phyloP scores from a whole-genome alignment of 2,888 invertebrate species.

The Dicycla oo region DNA sequence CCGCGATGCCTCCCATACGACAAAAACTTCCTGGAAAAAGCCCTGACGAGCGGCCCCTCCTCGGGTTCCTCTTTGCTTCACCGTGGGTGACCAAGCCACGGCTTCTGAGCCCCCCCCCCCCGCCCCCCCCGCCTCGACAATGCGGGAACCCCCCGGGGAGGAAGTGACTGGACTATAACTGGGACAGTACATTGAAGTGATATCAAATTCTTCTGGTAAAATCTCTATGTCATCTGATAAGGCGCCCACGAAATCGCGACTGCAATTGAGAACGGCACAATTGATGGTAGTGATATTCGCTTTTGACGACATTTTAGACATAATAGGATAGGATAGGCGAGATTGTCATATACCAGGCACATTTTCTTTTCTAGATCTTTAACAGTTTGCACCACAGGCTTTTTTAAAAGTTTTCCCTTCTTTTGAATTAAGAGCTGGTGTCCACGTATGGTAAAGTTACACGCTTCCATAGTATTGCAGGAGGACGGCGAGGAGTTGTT shows the following conservation, averaged over 20 bases:
- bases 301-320: background rate
- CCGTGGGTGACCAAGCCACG: no score
- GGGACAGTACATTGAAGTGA: background rate
- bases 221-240: background rate
- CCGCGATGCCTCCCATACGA: no score
- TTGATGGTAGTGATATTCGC: background rate
- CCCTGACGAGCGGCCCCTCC: no score
- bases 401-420: background rate
- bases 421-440: conserved; percentile 13
- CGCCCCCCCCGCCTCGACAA: no score
- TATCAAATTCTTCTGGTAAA: background rate
- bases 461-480: conserved; percentile 84
- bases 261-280: background rate
- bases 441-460: conserved; percentile 69
- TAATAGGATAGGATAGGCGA: no score
- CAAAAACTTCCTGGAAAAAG: no score
- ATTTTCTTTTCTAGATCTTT: background rate
- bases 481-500: conserved; percentile 84
- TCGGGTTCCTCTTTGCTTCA: no score
- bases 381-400: background rate
- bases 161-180: no score
- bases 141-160: no score
- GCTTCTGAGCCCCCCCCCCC: no score
- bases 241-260: conserved; percentile 6
- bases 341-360: background rate